A percentile compares a stretch with the other conserved stretches of the same genome.
These are phyloP conservation scores for Trogon surrucura DNA, from an alignment of 2,113 vertebrate species.

Conservation along the genomic window DNA sequence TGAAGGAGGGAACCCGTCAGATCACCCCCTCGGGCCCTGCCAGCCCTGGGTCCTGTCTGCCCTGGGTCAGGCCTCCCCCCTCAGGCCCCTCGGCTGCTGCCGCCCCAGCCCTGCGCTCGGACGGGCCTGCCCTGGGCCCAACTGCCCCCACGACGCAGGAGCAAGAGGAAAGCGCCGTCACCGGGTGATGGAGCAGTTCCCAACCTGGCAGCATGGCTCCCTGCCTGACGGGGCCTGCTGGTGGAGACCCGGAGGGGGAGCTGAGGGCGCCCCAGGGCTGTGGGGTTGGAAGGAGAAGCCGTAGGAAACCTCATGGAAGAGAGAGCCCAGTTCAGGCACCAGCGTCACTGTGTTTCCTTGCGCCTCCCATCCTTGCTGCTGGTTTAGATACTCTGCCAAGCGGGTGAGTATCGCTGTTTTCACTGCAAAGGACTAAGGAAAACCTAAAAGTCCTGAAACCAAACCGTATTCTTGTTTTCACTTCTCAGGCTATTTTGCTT, in stretches of 20 bases:
- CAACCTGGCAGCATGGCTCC: rapidly evolving
- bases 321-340: neutral
- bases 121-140: neutral
- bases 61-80: too few relatives aligned
- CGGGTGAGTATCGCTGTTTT: rapidly evolving
- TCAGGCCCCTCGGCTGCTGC: neutral
- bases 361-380: neutral
- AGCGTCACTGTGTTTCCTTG: rapidly evolving
- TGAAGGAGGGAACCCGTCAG: neutral
- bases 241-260: neutral
- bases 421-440: neutral
- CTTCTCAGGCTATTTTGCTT: neutral
- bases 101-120: rapidly evolving
- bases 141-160: rapidly evolving
- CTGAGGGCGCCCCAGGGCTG: rapidly evolving
- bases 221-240: neutral
- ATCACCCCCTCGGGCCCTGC: neutral
- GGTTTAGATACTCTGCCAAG: neutral
- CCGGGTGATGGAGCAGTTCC: neutral
- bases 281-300: neutral
- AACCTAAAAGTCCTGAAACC: neutral
- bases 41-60: too few relatives aligned
- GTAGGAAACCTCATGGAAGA: rapidly evolving
- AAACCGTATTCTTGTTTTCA: neutral
- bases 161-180: neutral